Base-by-base conservation (phyloP, 2,797 vertebrate species). In the Crax fasciolata region DNA sequence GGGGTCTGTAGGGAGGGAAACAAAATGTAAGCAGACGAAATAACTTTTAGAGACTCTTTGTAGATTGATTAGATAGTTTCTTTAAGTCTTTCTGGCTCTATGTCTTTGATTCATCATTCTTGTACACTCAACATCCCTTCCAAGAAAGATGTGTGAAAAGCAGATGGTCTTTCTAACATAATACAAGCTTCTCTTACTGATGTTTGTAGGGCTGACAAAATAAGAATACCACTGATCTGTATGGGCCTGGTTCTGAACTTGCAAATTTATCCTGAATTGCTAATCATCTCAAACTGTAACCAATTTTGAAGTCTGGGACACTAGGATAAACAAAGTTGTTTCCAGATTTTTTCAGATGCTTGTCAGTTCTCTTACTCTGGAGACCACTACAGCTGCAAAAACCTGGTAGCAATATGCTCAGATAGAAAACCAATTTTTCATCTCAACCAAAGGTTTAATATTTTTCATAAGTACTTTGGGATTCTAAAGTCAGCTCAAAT, bases 141-240 rank as follows among this genome's bases (percentile, higher is more conserved):
- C 7, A n/a, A 49, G 59, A 62, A 75, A 67, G 28, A 5, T 3
- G 4, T 13, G 12, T 43, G 55, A 62, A 68, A 67, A 68, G 15
- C 49, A 52, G 15, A 30, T 57, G 24, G 38, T 32, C 32, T 46
- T 25, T 46, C 55, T 43, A 30, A 41, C 7, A 5, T n/a, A 20
- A 46, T 19, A 39, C 30, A 35, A 32, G 44, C 14, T 90, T 18
- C 30, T 24, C 39, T 54, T 27, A 48, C 18, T 18, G 13, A 11
- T 11, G 21, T 32, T 57, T 38, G 2, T 14, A 32, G 49, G 38
- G 18, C 1, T 63, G 55, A 46, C 0, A 1, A 43, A 63, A 32
- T 3, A 44, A 30, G 49, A 73, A 55, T 30, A 59, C 16, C 25
- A 24, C 18, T 62, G 15, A 21, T 58, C 44, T 30, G 9, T 28